Percentiles rank a stretch among this genome's conserved stretches.
Conservation (phyloP, 2,113 vertebrate species). For the Cyrtonyx montezumae region DNA sequence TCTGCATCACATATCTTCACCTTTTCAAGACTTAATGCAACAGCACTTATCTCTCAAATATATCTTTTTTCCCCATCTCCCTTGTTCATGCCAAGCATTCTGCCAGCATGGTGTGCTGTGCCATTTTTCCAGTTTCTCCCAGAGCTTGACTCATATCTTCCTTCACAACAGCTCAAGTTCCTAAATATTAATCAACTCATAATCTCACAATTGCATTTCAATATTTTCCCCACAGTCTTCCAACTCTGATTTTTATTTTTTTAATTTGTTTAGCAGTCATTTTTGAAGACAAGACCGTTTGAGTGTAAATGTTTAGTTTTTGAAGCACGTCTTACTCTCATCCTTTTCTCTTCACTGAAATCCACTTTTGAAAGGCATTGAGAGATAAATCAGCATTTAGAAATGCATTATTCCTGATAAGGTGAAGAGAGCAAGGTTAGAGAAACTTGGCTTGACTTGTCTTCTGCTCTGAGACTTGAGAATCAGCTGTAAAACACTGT, state of each 20-base stretch:
- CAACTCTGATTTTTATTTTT: neutral
- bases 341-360: neutral
- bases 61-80: slow-evolving; percentile 16
- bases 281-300: neutral
- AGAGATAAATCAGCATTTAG: neutral
- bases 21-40: slow-evolving; percentile 6
- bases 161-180: neutral
- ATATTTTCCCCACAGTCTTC: slow-evolving; percentile 24
- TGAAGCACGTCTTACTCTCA: neutral
- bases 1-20: neutral
- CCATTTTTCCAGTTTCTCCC: slow-evolving; percentile 35
- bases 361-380: neutral
- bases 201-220: neutral
- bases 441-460: neutral
- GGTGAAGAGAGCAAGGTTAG: neutral
- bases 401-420: neutral
- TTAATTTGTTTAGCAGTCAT: neutral
- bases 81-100: neutral
- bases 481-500: neutral
- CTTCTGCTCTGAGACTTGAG: neutral
- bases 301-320: neutral
- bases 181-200: neutral
- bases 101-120: neutral
- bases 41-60: neutral
- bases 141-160: slow-evolving; percentile 27